Conservation (phyloP, 2,888 invertebrate genomes). For the Matsumyia berberina region DNA sequence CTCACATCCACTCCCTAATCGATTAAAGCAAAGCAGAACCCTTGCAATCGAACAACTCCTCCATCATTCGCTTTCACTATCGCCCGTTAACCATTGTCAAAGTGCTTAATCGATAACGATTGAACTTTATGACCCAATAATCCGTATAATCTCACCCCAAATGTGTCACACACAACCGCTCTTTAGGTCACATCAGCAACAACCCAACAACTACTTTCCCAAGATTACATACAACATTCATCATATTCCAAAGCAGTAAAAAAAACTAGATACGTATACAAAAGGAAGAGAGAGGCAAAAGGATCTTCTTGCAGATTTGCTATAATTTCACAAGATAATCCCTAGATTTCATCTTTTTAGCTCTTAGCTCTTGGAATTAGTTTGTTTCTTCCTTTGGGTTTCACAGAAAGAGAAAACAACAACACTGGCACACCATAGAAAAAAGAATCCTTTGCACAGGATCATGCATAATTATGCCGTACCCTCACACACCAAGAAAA, state of each 20-base stretch:
- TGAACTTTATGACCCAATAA: conserved; percentile 63
- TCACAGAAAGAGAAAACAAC: too few relatives aligned
- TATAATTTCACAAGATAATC: conserved; percentile 70
- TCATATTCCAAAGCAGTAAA: conserved; percentile 45
- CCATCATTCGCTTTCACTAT: not conserved
- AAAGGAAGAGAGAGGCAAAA: conserved; percentile 6
- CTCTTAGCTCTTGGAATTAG: conserved; percentile 63
- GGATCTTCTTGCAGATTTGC: conserved; percentile 60
- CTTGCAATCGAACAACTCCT: too few relatives aligned
- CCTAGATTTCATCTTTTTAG: conserved; percentile 63
- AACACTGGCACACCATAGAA: conserved; percentile 28
- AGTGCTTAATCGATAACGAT: conserved; percentile 59
- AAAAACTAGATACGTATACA: not conserved
- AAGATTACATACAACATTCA: conserved; percentile 65
- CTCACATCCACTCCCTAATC: not conserved
- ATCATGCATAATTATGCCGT: conserved; percentile 59
- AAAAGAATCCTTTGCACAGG: conserved; percentile 24
- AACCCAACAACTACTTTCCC: conserved; percentile 43
- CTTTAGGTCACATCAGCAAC: conserved; percentile 35
- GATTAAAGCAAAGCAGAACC: not conserved
- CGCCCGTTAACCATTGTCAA: not conserved
- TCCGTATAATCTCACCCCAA: conserved; percentile 57
- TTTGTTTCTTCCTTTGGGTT: conserved; percentile 6
- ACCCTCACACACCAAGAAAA: conserved; percentile 24
- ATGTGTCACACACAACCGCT: conserved; percentile 48